phyloP scores from a whole-genome alignment of 2,888 invertebrate species.

The Eristalis arbustorum region DNA sequence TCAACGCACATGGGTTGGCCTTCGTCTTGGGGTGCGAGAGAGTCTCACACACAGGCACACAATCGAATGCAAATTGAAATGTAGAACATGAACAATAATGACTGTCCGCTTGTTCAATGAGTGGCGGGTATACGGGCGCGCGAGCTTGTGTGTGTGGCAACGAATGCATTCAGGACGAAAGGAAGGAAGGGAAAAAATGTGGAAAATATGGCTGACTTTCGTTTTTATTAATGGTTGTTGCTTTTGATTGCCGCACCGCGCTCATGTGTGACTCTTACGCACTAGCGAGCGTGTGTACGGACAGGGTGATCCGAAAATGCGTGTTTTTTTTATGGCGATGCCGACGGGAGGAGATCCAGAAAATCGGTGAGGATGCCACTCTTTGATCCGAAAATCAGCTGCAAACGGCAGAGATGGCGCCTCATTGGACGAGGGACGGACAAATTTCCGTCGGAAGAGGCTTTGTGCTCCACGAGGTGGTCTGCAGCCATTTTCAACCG shows the following conservation, averaged over 20 bases:
- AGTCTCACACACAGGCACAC: constrained; percentile 12
- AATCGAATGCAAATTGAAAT: constrained; percentile 21
- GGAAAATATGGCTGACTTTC: constrained; percentile 67
- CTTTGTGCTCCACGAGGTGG: no score
- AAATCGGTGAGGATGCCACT: no score
- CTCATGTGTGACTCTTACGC: constrained; percentile 46
- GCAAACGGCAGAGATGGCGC: no score
- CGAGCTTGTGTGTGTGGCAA: constrained; percentile 2
- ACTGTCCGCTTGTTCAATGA: neutral
- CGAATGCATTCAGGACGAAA: constrained; percentile 25
- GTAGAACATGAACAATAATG: constrained; percentile 53
- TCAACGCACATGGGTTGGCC: constrained; percentile 69
- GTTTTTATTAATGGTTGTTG: constrained; percentile 70
- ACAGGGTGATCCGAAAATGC: constrained; percentile 42
- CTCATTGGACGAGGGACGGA: no score
- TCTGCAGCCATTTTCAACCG: no score
- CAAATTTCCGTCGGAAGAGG: no score
- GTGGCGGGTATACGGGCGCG: no score
- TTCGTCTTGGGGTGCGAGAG: constrained; percentile 53
- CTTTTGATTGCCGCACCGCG: constrained; percentile 52
- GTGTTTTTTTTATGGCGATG: neutral
- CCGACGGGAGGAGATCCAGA: no score
- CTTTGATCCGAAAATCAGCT: no score
- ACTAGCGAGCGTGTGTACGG: constrained; percentile 23
- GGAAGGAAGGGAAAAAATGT: constrained; percentile 2